A percentile compares a stretch with the other conserved stretches of the same genome.
Evolutionary conservation across 2,888 invertebrate species (phyloP).

Genomic region (Octonoba sinensis): DNA sequence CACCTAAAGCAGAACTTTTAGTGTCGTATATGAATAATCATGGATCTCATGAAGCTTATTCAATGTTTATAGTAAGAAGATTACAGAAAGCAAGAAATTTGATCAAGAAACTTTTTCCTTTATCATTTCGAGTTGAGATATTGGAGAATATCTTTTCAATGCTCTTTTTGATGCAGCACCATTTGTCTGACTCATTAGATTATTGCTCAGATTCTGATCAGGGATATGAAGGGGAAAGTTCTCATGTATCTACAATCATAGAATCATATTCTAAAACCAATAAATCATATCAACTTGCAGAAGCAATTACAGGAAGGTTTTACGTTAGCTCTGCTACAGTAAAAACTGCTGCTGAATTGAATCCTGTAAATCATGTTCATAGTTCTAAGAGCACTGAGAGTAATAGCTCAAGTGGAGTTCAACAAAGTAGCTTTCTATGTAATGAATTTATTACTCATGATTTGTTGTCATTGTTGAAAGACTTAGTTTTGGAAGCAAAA

Average conservation of each 20-base stretch:
- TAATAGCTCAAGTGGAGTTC: conserved; percentile 38
- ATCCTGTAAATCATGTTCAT: conserved; percentile 9
- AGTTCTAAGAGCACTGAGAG: conserved; percentile 55
- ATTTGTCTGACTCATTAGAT: conserved; percentile 73
- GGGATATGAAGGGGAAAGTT: conserved; percentile 42
- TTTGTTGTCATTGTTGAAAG: conserved; percentile 59
- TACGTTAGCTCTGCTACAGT: conserved; percentile 31
- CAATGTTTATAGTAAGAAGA: conserved; percentile 17
- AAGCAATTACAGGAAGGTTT: conserved; percentile 22
- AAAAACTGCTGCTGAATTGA: conserved; percentile 19
- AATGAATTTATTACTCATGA: conserved; percentile 59
- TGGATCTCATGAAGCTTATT: conserved; percentile 35
- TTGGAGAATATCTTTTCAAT: conserved; percentile 82
- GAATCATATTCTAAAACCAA: conserved; percentile 20
- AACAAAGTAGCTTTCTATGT: conserved; percentile 47
- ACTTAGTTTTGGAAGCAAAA: conserved; percentile 57
- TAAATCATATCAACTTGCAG: conserved; percentile 23
- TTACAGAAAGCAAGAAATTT: conserved; percentile 29
- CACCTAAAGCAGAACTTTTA: conserved; percentile 5
- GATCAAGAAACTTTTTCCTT: conserved; percentile 60
- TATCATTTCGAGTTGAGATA: conserved; percentile 73
- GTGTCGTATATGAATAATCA: conserved; percentile 9
- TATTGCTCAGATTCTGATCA: conserved; percentile 63
- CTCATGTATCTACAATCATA: background rate
- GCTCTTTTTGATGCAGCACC: conserved; percentile 78